Percentiles rank a stretch among this genome's conserved stretches.
phyloP scores from a whole-genome alignment of 2,888 invertebrate species.

The Pristionchus fissidentatus region DNA sequence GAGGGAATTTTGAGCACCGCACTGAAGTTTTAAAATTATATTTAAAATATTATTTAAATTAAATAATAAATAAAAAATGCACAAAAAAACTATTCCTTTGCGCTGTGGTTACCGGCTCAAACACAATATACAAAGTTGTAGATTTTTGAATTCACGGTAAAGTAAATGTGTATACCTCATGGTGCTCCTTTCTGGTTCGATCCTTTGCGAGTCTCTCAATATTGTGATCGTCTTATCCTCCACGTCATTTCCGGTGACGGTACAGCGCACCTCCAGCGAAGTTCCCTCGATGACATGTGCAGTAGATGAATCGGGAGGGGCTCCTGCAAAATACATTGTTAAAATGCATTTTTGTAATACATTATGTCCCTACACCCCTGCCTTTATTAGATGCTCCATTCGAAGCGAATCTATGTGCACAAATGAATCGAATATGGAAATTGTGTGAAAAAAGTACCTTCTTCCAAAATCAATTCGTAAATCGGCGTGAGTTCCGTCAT shows the following conservation, averaged over 20 bases:
- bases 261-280: conserved; percentile 6
- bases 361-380: too few species aligned
- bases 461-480: background rate
- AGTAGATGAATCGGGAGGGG: background rate
- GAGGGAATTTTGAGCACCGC: background rate
- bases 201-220: background rate
- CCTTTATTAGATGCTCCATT: too few species aligned
- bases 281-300: background rate
- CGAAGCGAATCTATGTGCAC: too few species aligned
- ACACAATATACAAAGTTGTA: too few species aligned
- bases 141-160: background rate
- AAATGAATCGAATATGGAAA: background rate
- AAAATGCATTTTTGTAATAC: too few species aligned
- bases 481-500: conserved; percentile 11
- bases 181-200: background rate
- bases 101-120: too few species aligned
- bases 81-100: too few species aligned
- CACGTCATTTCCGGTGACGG: background rate
- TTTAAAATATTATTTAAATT: background rate
- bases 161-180: background rate
- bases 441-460: background rate
- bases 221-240: background rate
- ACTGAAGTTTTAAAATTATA: background rate
- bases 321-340: background rate
- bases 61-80: too few species aligned